Evolutionary conservation across 2,888 invertebrate species (phyloP), one percentile per base, ranked within the genome.

Genomic region (Rhopalosiphum nymphaeae): DNA sequence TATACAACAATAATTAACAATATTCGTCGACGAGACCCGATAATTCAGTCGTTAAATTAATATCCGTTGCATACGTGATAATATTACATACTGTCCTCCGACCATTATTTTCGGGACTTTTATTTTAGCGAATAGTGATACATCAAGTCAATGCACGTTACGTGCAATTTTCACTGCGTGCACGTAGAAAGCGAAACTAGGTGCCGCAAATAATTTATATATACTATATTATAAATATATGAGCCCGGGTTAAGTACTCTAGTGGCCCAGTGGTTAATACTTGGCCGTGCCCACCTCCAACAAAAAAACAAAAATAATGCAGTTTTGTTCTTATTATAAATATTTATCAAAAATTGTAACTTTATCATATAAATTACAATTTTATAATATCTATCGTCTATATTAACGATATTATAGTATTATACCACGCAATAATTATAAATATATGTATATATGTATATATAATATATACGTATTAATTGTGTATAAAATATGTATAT

Each of bases 111-210:
- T 25, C 21, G 36, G n/a, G 78, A 36, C 36, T 16, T 16, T 67
- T 21, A 78, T 78, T 78, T 36, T n/a, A 36, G 21, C 78, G 21
- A 78, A 36, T 25, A 67, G 21, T 1, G 36, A 36, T 36, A 78
- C 36, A 78, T 78, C 78, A 42, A 78, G 78, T 78, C 78, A 78
- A 78, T 78, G 78, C 36, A 78, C 78, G 78, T 78, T 89, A 36
- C 25, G 56, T 36, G 53, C 89, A 29, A 53, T 53, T 53, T 89
- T 11, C 25, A 49, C 36, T 25, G 36, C 36, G 53, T 36, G 29
- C 53, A 53, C 25, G 36, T 56, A 36, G 89, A 44, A 89, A 53
- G 89, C 36, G 53, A 89, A 89, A 49, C 56, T n/a, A 42, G 78
- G 78, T 36, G 78, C 36, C 36, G 78, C 78, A 78, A 78, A 36